Conservation (phyloP, 2,113 vertebrate genomes). For the Austrofundulus limnaeus region DNA sequence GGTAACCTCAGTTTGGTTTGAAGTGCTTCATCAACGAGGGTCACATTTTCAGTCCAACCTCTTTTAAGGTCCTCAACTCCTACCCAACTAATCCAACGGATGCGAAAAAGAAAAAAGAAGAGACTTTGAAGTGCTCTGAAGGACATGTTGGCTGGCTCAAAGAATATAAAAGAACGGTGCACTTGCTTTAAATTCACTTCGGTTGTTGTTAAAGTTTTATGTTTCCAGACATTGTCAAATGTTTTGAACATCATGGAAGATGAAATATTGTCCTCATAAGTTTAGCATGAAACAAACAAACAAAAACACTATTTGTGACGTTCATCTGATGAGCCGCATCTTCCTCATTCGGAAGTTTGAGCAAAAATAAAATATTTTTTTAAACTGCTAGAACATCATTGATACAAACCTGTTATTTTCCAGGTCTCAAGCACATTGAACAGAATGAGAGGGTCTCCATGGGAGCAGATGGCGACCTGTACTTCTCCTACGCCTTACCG, state of each 20-base stretch:
- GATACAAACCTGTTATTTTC: constrained; percentile 35
- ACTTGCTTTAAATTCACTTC: constrained; percentile 2
- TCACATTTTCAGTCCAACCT: constrained; percentile 10
- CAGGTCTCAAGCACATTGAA: constrained; percentile 88
- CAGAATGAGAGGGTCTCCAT: constrained; percentile 91
- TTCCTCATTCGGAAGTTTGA: too few species aligned
- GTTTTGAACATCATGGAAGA: background rate
- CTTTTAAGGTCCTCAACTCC: constrained; percentile 14
- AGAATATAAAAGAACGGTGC: constrained; percentile 17
- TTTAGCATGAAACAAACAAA: too few species aligned
- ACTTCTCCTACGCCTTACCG: constrained; percentile 88
- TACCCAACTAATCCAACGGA: constrained; percentile 28
- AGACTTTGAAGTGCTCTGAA: constrained; percentile 5
- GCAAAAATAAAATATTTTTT: too few species aligned
- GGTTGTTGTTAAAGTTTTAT: background rate
- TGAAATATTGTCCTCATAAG: background rate
- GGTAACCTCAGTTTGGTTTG: constrained; percentile 30
- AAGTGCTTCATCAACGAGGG: constrained; percentile 41
- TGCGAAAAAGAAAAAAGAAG: constrained; percentile 22
- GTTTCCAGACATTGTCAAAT: background rate
- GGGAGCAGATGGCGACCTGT: constrained; percentile 90
- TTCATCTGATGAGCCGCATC: background rate
- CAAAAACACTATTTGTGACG: background rate
- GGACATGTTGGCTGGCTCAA: constrained; percentile 1
- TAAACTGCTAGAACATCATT: background rate